Conservation (phyloP, 1,140 invertebrate species). For the Carposina sasakii region DNA sequence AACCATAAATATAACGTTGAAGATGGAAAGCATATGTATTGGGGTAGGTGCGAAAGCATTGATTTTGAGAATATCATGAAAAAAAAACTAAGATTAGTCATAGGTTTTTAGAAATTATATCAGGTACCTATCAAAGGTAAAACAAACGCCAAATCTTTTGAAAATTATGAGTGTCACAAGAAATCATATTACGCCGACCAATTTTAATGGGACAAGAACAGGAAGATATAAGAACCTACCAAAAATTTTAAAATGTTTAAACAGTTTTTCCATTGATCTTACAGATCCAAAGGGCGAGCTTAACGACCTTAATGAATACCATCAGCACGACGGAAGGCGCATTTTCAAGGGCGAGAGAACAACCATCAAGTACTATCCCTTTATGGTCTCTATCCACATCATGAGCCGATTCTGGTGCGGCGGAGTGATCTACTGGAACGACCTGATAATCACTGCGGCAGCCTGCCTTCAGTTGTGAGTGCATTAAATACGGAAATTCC, state of each 20-base stretch:
- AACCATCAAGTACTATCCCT: constrained; percentile 47
- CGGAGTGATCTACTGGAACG: constrained; percentile 45
- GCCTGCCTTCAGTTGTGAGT: constrained; percentile 58
- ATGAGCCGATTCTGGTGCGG: constrained; percentile 62
- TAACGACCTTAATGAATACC: constrained; percentile 43
- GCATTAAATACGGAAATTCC: neutral
- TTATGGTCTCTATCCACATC: constrained; percentile 56
- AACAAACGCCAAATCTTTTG: too few species aligned
- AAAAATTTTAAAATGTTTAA: neutral
- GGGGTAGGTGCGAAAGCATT: too few species aligned
- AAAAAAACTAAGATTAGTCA: too few species aligned
- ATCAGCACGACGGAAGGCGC: constrained; percentile 43
- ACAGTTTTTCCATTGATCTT: neutral
- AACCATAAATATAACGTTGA: constrained; percentile 35
- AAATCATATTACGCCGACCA: too few species aligned
- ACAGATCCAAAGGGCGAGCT: constrained; percentile 54
- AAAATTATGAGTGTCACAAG: too few species aligned
- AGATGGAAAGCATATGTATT: constrained; percentile 41
- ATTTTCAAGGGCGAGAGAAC: constrained; percentile 53
- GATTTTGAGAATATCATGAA: too few species aligned
- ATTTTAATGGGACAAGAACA: too few species aligned
- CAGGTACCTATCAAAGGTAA: too few species aligned
- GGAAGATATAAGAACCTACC: too few species aligned
- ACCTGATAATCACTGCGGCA: constrained; percentile 52
- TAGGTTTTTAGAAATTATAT: too few species aligned